A percentile compares a stretch with the other conserved stretches of the same genome.
These are phyloP conservation scores for Nesoenas mayeri DNA, from an alignment of 2,113 vertebrate genomes.

Conservation along the genomic window DNA sequence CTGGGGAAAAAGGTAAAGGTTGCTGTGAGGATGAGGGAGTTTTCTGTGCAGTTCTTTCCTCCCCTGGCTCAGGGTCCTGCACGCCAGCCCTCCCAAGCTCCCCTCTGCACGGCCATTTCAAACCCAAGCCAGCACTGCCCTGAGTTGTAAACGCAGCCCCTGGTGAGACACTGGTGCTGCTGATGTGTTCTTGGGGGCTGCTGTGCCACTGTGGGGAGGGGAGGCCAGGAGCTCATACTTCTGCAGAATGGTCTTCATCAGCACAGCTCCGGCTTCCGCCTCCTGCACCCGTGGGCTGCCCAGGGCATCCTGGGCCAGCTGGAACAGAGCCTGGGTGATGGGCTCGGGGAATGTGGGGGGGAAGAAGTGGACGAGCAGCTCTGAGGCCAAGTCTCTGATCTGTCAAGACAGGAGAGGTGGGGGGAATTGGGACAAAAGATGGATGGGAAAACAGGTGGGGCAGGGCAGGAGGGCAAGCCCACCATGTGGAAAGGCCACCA, in stretches of 20 bases:
- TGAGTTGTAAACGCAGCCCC: not conserved
- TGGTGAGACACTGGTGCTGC: not conserved
- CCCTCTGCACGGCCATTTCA: not conserved
- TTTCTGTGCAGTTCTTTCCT: accelerated
- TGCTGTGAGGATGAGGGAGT: not conserved
- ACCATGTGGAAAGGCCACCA: slow-evolving; percentile 24
- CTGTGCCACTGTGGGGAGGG: accelerated
- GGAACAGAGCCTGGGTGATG: slow-evolving; percentile 65
- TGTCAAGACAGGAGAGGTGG: slow-evolving; percentile 26
- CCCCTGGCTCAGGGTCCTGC: accelerated
- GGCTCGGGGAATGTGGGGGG: slow-evolving; percentile 65
- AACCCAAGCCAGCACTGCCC: not conserved
- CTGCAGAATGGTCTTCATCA: slow-evolving; percentile 82
- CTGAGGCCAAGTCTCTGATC: slow-evolving; percentile 86
- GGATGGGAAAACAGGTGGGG: not conserved
- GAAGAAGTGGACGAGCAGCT: slow-evolving; percentile 81
- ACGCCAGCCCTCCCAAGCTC: not conserved
- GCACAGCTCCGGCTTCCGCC: slow-evolving; percentile 84
- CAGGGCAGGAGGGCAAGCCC: not conserved
- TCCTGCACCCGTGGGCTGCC: slow-evolving; percentile 85
- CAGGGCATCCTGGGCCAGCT: slow-evolving; percentile 70
- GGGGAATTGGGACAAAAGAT: not conserved
- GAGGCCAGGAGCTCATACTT: slow-evolving; percentile 69
- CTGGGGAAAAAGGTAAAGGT: slow-evolving; percentile 34
- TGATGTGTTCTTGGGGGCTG: accelerated